Evolutionary conservation across 2,797 vertebrate genomes (phyloP).

Genomic region (Pangasius krempfi): DNA sequence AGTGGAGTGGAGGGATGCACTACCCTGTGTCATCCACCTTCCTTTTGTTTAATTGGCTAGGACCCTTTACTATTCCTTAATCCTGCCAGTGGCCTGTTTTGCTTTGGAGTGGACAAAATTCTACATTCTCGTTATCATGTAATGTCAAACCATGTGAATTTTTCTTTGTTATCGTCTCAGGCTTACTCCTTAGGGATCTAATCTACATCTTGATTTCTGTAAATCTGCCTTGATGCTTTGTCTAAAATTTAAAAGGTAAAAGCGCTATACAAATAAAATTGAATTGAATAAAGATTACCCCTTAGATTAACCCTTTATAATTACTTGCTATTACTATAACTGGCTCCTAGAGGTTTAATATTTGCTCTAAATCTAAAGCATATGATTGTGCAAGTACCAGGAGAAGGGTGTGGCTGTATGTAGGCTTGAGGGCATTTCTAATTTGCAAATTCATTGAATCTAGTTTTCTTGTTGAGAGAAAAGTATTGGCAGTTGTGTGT

Average conservation of each 20-base stretch:
- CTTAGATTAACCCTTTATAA: neutral
- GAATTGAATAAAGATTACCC: neutral
- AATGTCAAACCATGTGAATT: neutral
- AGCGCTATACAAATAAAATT: neutral
- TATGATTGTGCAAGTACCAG: neutral
- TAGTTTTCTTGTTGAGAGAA: neutral
- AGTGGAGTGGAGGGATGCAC: constrained; percentile 38
- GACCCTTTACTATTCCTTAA: constrained; percentile 43
- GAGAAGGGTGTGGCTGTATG: neutral
- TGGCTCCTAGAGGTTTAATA: neutral
- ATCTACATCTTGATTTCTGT: neutral
- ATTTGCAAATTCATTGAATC: neutral
- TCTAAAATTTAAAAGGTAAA: neutral
- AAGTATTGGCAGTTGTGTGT: neutral
- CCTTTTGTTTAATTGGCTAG: constrained; percentile 56
- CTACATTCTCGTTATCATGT: neutral
- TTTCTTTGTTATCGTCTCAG: neutral
- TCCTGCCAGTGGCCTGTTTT: constrained; percentile 39
- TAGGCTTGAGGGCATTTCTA: neutral
- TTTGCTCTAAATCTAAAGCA: neutral
- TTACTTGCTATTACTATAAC: neutral
- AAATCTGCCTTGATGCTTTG: neutral
- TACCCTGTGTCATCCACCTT: constrained; percentile 18
- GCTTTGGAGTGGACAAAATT: constrained; percentile 38
- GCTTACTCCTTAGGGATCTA: neutral